These are phyloP conservation scores for Arizona elegans DNA, from an alignment of 2,113 vertebrate genomes.

Conservation along the genomic window DNA sequence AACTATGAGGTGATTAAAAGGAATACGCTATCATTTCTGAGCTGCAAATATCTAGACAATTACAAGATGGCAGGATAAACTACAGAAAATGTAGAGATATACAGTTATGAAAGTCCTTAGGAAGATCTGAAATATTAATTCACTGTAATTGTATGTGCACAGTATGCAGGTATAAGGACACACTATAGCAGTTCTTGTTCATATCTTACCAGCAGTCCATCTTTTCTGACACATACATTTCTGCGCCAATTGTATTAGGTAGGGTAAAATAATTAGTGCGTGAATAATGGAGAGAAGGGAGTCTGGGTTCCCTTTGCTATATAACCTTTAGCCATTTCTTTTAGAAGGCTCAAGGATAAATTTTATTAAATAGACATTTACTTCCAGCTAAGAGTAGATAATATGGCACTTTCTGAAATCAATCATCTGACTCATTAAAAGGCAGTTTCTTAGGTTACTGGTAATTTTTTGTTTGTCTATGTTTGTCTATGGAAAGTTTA, in stretches of 20 bases:
- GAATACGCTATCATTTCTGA: neutral
- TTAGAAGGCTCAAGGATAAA: neutral
- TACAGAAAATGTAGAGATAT: neutral
- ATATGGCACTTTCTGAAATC: neutral
- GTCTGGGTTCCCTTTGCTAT: neutral
- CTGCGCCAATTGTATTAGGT: neutral
- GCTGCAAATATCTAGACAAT: neutral
- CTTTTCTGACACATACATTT: neutral
- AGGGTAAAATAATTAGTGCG: neutral
- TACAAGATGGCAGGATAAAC: neutral
- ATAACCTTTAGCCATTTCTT: neutral
- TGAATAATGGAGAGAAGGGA: neutral
- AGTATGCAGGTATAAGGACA: neutral
- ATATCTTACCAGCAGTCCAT: neutral
- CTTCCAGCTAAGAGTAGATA: neutral
- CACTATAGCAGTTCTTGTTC: neutral
- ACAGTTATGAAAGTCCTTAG: neutral
- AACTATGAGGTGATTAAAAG: neutral
- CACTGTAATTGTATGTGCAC: neutral
- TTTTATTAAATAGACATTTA: neutral
- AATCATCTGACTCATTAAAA: neutral
- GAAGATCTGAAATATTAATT: neutral
- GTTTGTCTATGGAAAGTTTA: neutral
- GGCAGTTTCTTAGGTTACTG: neutral
- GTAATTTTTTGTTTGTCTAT: neutral